A percentile compares a stretch with the other conserved stretches of the same genome.
Evolutionary conservation across 2,888 invertebrate species (phyloP).

Genomic region (Lottia gigantea): DNA sequence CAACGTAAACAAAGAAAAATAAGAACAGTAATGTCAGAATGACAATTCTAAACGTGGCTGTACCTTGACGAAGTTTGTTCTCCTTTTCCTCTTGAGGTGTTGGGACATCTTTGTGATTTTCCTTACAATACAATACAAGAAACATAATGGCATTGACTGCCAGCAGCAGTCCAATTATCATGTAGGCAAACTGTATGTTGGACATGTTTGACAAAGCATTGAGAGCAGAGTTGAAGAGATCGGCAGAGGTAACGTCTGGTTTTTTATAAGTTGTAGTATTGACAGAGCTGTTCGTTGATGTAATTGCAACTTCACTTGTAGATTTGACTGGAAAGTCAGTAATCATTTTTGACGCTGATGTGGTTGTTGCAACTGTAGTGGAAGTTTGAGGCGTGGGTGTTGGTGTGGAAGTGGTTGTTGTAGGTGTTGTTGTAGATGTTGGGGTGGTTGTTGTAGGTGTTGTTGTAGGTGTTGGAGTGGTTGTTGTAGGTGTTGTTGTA

Average conservation of each 20-base stretch:
- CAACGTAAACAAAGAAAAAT: slow-evolving; percentile 68
- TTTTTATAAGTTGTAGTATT: slow-evolving; percentile 18
- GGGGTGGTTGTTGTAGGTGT: slow-evolving; percentile 22
- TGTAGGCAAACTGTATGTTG: slow-evolving; percentile 66
- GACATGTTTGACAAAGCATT: slow-evolving; percentile 51
- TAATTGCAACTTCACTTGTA: slow-evolving; percentile 5
- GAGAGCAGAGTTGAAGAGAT: slow-evolving; percentile 37
- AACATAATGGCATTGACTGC: slow-evolving; percentile 64
- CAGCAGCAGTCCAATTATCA: slow-evolving; percentile 64
- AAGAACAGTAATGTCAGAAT: slow-evolving; percentile 64
- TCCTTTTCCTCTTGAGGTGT: slow-evolving; percentile 21
- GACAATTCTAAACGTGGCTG: slow-evolving; percentile 42
- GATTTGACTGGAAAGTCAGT: slow-evolving; percentile 18
- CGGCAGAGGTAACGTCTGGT: slow-evolving; percentile 30
- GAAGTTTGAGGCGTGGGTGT: not conserved
- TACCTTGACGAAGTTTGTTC: slow-evolving; percentile 13
- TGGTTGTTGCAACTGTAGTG: slow-evolving; percentile 11
- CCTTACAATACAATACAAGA: slow-evolving; percentile 62
- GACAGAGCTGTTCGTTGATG: slow-evolving; percentile 29
- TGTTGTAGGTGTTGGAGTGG: slow-evolving; percentile 22
- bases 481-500: slow-evolving; percentile 22
- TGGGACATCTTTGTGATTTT: slow-evolving; percentile 33
- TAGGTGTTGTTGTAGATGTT: slow-evolving; percentile 24
- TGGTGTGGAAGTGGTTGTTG: not conserved
- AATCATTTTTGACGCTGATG: slow-evolving; percentile 15